Base-by-base conservation (phyloP, 2,797 vertebrate genomes). In the Lagorchestes hirsutus region DNA sequence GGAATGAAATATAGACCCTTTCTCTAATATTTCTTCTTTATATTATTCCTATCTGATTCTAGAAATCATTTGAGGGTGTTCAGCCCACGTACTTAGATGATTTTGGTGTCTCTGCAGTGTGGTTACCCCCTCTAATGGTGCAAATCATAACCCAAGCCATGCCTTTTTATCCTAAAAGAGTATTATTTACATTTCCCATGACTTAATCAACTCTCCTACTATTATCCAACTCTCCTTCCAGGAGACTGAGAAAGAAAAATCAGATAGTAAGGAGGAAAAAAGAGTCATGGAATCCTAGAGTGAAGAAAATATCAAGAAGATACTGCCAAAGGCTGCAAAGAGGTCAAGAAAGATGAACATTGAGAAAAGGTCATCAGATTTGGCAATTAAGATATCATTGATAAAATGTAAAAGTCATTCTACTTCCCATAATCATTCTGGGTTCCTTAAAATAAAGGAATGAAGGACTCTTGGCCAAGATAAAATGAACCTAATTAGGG, bases 1-100 rank as follows among this genome's bases (percentile, higher is more conserved):
- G 29, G 14, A 95, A 92, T 91, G n/a, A 97, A 93, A 94, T 97
- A 11, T 93, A 95, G 93, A 0, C 3, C 62, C 92, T 74, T 58
- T 56, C 27, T 24, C 67, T 74, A 54, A 27, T 87, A 28, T 59
- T 94, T 95, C 34, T 93, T 93, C 95, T 94, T 91, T 67, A 55
- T 59, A 1, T 94, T 97, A 57, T 34, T 91, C 16, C 67, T 92
- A 93, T 90, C 24, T 90, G 90, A 46, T 92, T 12, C 11, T 91
- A 93, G 95, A 18, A 67, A 1, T 14, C 34, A 59, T 67, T n/a
- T 67, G 5, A n/a, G 16, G n/a, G 6, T 40, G 16, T 74, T 74
- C 67, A 40, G 4, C 31, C 29, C 59, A 4, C 6, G 18, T 24
- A 74, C n/a, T 74, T 22, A 9, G n/a, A 22, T 74, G 18, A 40